Base-by-base conservation (phyloP, 2,113 vertebrate genomes). In the Seriola aureovittata region DNA sequence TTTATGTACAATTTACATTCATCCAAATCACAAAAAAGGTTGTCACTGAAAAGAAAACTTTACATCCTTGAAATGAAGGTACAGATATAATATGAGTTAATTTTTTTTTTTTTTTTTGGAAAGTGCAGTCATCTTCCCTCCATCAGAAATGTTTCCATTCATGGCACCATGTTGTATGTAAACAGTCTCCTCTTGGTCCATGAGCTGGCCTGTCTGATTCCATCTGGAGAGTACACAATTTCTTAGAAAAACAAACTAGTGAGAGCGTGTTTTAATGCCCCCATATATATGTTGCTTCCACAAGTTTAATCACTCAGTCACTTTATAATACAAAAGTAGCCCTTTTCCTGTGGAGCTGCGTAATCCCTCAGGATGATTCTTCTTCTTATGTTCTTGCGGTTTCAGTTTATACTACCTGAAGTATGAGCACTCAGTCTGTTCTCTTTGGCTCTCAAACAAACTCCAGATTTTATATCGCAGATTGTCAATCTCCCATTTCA, bases 161-260 rank as follows among this genome's bases (percentile, higher is more conserved):
- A 78, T 77, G 75, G 78, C 85, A 79, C 50, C n/a, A 75, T 55
- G 46, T 84, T 71, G 29, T 40, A 77, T 75, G 86, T 89, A 91
- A 92, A 90, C 87, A 81, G 60, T 48, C 64, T 60, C 29, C 1
- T 58, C 86, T 88, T 91, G 88, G 91, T 92, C 90, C 82, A 82
- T 89, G 62, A 76, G 46, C 32, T 77, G 79, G 65, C 73, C 85
- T 44, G 38, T 79, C 34, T 21, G 4, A 58, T 55, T 86, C 57
- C 64, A 21, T 63, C 42, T 71, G 17, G 25, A 73, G 52, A 80
- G 52, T n/a, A 29, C 25, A 57, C 29, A 76, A 14, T 64, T 69
- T 82, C 59, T 59, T 23, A 17, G 63, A 71, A 80, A 80, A 62
- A 68, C 32, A 71, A 70, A 75, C 34, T 21, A 75, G 21, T 36